Evolutionary conservation across 2,797 vertebrate genomes (phyloP).

Genomic region (Limnodromus scolopaceus): DNA sequence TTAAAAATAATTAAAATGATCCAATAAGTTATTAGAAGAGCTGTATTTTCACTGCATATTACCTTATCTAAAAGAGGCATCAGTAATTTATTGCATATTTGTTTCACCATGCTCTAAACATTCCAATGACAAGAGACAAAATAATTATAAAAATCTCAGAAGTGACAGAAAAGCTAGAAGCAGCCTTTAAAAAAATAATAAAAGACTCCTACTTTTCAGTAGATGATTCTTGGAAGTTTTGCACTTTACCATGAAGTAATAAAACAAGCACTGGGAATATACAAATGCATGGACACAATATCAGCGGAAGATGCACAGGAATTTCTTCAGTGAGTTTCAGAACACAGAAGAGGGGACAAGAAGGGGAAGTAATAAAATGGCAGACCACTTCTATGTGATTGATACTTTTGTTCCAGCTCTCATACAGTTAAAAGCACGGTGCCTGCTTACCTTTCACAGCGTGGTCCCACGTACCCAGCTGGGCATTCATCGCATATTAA

Average conservation of each 20-base stretch:
- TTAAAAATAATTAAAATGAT: constrained; percentile 10
- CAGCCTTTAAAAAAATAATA: not conserved
- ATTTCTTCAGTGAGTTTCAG: constrained; percentile 9
- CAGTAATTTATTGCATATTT: constrained; percentile 24
- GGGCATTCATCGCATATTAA: constrained; percentile 89
- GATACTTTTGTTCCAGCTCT: not conserved
- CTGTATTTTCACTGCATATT: constrained; percentile 28
- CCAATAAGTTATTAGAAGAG: constrained; percentile 43
- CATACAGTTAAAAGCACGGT: not conserved
- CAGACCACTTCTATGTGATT: not conserved
- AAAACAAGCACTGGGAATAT: constrained; percentile 16
- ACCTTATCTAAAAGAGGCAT: not conserved
- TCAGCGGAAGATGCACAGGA: constrained; percentile 1
- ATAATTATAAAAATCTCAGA: constrained; percentile 62
- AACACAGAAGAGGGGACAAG: not conserved
- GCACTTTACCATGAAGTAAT: constrained; percentile 1
- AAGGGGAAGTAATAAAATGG: not conserved
- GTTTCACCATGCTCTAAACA: constrained; percentile 19
- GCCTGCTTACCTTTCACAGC: constrained; percentile 90
- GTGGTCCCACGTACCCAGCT: constrained; percentile 84
- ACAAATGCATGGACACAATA: not conserved
- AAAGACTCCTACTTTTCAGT: not conserved
- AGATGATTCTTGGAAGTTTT: constrained; percentile 15
- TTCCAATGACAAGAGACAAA: constrained; percentile 49
- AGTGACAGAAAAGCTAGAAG: not conserved